Conservation (phyloP, 2,888 invertebrate species). For the Punctoribates punctum region DNA sequence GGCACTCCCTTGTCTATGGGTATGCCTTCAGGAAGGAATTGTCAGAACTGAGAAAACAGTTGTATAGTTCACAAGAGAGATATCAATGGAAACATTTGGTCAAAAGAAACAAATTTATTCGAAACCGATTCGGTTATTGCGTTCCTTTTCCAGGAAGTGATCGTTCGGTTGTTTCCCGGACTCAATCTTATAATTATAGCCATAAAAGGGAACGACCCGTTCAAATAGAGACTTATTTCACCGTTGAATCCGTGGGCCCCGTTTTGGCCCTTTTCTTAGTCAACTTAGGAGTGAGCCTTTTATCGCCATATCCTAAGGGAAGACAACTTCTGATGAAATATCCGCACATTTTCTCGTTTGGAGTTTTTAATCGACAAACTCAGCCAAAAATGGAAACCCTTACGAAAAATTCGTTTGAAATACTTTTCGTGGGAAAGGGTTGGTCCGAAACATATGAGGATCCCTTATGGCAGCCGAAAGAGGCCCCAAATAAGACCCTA, state of each 20-base stretch:
- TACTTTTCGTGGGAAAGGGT: constrained; percentile 63
- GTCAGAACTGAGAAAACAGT: constrained; percentile 59
- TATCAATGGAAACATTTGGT: constrained; percentile 37
- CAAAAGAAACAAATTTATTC: constrained; percentile 37
- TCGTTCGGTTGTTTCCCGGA: constrained; percentile 72
- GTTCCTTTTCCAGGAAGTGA: constrained; percentile 79
- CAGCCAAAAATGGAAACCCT: constrained; percentile 56
- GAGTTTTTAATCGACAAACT: constrained; percentile 64
- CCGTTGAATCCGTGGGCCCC: constrained; percentile 58
- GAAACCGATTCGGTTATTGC: constrained; percentile 59
- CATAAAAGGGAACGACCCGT: constrained; percentile 67
- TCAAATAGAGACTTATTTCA: constrained; percentile 73
- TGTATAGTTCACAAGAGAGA: constrained; percentile 44
- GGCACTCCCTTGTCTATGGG: constrained; percentile 79
- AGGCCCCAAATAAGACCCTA: constrained; percentile 64
- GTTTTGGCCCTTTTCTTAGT: constrained; percentile 59
- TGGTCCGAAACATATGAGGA: constrained; percentile 66
- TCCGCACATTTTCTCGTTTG: constrained; percentile 68
- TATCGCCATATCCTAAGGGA: constrained; percentile 64
- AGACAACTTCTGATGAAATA: constrained; percentile 65
- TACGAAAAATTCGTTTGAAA: constrained; percentile 57
- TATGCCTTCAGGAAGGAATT: constrained; percentile 66
- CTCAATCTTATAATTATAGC: constrained; percentile 71
- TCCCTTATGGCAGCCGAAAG: constrained; percentile 59
- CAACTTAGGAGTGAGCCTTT: constrained; percentile 62